phyloP scores from a whole-genome alignment of 2,113 vertebrate species.

The Eudyptes chrysolophus region DNA sequence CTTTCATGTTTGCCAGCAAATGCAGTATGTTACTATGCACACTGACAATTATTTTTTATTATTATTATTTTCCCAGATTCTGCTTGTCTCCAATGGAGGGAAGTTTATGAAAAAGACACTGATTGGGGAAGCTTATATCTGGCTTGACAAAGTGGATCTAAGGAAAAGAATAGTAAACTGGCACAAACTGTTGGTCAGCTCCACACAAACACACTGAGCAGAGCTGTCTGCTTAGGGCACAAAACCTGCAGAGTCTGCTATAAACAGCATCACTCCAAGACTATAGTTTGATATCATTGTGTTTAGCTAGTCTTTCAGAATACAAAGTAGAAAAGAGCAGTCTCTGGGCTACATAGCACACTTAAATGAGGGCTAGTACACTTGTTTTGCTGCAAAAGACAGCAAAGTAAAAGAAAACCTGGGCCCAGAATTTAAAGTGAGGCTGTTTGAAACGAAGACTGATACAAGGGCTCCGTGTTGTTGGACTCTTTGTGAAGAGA shows the following conservation, averaged over 20 bases:
- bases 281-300: slow-evolving; percentile 55
- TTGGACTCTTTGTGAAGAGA: slow-evolving; percentile 48
- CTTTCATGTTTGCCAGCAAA: not conserved
- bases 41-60: not conserved
- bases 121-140: slow-evolving; percentile 98
- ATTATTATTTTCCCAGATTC: slow-evolving; percentile 79
- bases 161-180: slow-evolving; percentile 98
- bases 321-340: slow-evolving; percentile 40
- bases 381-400: slow-evolving; percentile 46
- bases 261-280: slow-evolving; percentile 35
- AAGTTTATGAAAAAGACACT: slow-evolving; percentile 99
- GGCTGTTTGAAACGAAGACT: not conserved
- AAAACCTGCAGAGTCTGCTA: slow-evolving; percentile 58
- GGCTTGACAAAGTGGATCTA: slow-evolving; percentile 99
- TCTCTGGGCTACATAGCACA: slow-evolving; percentile 45
- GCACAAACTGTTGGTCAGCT: slow-evolving; percentile 96
- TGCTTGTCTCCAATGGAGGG: slow-evolving; percentile 96
- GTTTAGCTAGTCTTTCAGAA: slow-evolving; percentile 67
- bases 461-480: not conserved
- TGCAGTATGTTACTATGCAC: not conserved
- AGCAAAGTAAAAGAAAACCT: slow-evolving; percentile 45
- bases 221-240: slow-evolving; percentile 35
- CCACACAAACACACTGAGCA: slow-evolving; percentile 85
- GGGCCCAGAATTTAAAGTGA: slow-evolving; percentile 26
- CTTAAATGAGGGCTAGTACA: slow-evolving; percentile 56